Evolutionary conservation across 2,797 vertebrate genomes (phyloP).

Genomic region (Neoniphon sammara): DNA sequence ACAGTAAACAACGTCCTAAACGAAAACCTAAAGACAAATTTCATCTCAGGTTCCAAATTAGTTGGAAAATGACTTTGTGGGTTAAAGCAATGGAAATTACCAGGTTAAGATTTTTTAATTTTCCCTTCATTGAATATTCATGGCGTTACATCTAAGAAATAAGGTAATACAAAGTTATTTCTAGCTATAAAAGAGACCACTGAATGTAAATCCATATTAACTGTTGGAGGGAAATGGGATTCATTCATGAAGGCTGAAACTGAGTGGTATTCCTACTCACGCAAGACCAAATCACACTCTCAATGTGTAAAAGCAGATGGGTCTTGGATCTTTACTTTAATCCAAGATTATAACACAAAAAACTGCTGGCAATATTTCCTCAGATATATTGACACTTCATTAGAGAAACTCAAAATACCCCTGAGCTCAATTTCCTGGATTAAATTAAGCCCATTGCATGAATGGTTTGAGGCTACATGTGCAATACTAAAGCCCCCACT

Average conservation of each 20-base stretch:
- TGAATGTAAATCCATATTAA: conserved; percentile 6
- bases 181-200: neutral
- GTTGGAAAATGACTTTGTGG: no score
- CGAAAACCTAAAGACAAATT: no score
- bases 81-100: no score
- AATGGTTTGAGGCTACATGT: conserved; percentile 19
- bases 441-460: conserved; percentile 24
- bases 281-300: conserved; percentile 7
- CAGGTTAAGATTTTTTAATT: no score
- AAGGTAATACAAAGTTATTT: neutral
- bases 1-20: no score
- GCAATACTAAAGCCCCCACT: conserved; percentile 10
- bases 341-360: conserved; percentile 52
- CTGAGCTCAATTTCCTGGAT: conserved; percentile 49
- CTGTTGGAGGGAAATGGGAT: neutral
- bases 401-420: conserved; percentile 18
- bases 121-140: no score
- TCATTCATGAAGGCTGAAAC: conserved; percentile 8
- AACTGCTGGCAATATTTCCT: conserved; percentile 30
- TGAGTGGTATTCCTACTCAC: neutral
- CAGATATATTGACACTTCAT: conserved; percentile 30
- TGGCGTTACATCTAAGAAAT: neutral
- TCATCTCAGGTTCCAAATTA: no score
- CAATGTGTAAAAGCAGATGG: neutral
- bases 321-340: conserved; percentile 33